A percentile compares a stretch with the other conserved stretches of the same genome.
Conservation (phyloP, 2,113 vertebrate species). For the Myxocyprinus asiaticus region DNA sequence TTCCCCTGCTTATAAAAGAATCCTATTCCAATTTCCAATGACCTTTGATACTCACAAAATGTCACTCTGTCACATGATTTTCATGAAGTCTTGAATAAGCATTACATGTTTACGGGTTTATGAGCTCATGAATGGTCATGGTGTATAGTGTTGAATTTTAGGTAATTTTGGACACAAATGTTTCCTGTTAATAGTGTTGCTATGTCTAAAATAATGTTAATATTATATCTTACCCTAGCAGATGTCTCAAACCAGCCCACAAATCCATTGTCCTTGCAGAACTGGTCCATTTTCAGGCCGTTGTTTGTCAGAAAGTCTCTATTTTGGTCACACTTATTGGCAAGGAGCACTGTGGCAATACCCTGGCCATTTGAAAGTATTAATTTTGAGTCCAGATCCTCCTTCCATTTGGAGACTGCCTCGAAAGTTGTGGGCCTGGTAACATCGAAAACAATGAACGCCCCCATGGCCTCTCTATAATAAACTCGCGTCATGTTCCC, state of each 20-base stretch:
- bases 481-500: constrained; percentile 85
- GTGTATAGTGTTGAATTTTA: too few species aligned
- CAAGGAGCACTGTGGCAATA: constrained; percentile 77
- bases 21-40: too few species aligned
- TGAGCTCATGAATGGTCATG: too few species aligned
- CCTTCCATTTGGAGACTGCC: constrained; percentile 81
- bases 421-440: constrained; percentile 78
- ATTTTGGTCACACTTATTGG: constrained; percentile 81
- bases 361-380: constrained; percentile 72
- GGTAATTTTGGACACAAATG: too few species aligned
- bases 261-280: constrained; percentile 80
- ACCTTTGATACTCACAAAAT: too few species aligned
- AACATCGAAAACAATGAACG: constrained; percentile 81
- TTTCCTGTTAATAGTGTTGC: too few species aligned
- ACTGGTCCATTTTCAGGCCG: constrained; percentile 76
- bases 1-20: too few species aligned
- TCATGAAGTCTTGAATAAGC: too few species aligned
- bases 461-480: constrained; percentile 83
- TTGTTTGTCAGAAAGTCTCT: constrained; percentile 67
- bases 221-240: constrained; percentile 72
- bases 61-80: too few species aligned
- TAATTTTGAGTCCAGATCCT: constrained; percentile 82
- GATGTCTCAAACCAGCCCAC: constrained; percentile 80
- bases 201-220: neutral
- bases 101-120: too few species aligned